Percentiles rank a stretch among this genome's conserved stretches.
Conservation (phyloP, 2,797 vertebrate species). For the Sebastes matsubarae region DNA sequence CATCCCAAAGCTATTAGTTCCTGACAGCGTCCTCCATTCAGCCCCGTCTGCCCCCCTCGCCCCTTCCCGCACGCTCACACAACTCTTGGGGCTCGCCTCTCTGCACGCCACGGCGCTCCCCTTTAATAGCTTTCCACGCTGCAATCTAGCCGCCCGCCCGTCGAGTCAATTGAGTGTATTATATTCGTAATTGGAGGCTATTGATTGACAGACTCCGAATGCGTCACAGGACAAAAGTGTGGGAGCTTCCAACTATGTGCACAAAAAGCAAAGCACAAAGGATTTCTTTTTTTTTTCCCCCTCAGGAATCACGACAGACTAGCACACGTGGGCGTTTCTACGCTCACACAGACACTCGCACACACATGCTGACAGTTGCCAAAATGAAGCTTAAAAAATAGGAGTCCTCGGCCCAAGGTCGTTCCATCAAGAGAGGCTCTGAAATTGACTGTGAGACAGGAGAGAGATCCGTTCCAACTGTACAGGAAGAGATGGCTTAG, state of each 20-base stretch:
- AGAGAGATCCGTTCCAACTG: slow-evolving; percentile 1
- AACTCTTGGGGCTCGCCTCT: slow-evolving; percentile 63
- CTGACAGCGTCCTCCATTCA: slow-evolving; percentile 76
- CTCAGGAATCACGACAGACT: slow-evolving; percentile 17
- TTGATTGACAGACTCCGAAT: slow-evolving; percentile 78
- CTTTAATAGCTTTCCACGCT: slow-evolving; percentile 79
- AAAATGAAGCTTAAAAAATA: slow-evolving; percentile 52
- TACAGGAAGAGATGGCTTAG: slow-evolving; percentile 24
- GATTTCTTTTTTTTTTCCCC: slow-evolving; percentile 3
- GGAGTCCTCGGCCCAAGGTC: slow-evolving; percentile 57
- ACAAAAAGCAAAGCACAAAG: slow-evolving; percentile 54
- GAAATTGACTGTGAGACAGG: slow-evolving; percentile 46
- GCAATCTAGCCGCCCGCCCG: slow-evolving; percentile 71
- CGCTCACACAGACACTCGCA: slow-evolving; percentile 10
- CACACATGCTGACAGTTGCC: slow-evolving; percentile 45
- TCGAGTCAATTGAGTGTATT: slow-evolving; percentile 80
- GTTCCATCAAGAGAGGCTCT: slow-evolving; percentile 40
- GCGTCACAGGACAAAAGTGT: slow-evolving; percentile 63
- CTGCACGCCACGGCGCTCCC: slow-evolving; percentile 56
- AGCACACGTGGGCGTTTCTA: neutral
- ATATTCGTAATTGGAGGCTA: slow-evolving; percentile 81
- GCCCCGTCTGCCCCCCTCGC: slow-evolving; percentile 43
- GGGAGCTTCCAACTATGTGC: slow-evolving; percentile 48
- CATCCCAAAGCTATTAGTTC: slow-evolving; percentile 81
- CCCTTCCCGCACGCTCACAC: slow-evolving; percentile 1